These are phyloP conservation scores for Epirrhoe tristata DNA, from an alignment of 2,888 invertebrate genomes.

Conservation along the genomic window DNA sequence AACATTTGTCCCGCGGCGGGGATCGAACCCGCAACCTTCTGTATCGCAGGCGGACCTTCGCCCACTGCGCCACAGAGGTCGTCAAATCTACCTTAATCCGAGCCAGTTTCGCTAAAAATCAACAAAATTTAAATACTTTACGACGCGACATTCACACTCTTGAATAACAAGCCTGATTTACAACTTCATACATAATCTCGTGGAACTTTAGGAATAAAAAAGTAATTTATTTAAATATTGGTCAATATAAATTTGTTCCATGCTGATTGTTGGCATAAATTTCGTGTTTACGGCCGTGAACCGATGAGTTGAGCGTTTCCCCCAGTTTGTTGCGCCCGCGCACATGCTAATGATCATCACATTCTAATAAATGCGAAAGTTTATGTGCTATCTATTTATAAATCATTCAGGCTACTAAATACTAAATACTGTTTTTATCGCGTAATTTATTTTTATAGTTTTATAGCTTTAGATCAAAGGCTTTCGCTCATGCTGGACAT, in stretches of 20 bases:
- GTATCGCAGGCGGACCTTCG: too few species aligned
- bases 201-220: slow-evolving; percentile 23
- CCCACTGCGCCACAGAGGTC: too few species aligned
- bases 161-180: slow-evolving; percentile 42
- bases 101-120: slow-evolving; percentile 1
- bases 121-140: slow-evolving; percentile 19
- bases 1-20: too few species aligned
- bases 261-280: slow-evolving; percentile 35
- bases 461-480: too few species aligned
- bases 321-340: slow-evolving; percentile 27
- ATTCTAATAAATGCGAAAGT: background rate
- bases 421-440: background rate
- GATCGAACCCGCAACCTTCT: too few species aligned
- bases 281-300: slow-evolving; percentile 18
- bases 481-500: too few species aligned
- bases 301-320: slow-evolving; percentile 18
- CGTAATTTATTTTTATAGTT: too few species aligned
- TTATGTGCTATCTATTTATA: background rate
- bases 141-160: slow-evolving; percentile 11
- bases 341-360: slow-evolving; percentile 19
- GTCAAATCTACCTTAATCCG: background rate
- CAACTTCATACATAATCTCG: slow-evolving; percentile 37
- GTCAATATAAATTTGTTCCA: slow-evolving; percentile 40
- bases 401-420: background rate
- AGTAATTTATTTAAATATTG: slow-evolving; percentile 39